phyloP scores from a whole-genome alignment of 2,888 invertebrate species.

The Oligia fasciuncula region DNA sequence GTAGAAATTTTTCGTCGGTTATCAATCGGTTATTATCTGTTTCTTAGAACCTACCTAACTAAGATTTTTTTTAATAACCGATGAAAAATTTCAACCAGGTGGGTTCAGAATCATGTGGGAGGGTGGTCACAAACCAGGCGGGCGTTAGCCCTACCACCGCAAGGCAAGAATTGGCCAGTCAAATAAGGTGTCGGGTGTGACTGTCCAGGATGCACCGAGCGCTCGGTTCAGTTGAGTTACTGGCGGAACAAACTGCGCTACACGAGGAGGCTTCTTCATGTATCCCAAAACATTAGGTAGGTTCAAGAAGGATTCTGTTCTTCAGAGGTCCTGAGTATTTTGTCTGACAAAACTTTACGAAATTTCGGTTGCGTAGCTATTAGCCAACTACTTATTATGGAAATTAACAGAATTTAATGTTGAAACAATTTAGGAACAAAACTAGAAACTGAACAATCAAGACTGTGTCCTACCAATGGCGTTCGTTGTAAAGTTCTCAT shows the following conservation, averaged over 20 bases:
- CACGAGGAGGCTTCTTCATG: too few relatives aligned
- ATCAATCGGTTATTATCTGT: background rate
- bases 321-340: background rate
- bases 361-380: background rate
- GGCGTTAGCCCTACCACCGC: too few relatives aligned
- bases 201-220: too few relatives aligned
- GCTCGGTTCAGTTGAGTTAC: too few relatives aligned
- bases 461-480: constrained; percentile 34
- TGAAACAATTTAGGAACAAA: constrained; percentile 35
- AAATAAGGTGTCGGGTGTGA: too few relatives aligned
- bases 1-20: background rate
- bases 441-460: constrained; percentile 48
- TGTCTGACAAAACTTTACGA: background rate
- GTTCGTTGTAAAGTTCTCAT: constrained; percentile 69
- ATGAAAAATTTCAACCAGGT: background rate
- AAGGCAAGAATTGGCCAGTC: too few relatives aligned
- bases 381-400: constrained; percentile 11
- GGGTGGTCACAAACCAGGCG: too few relatives aligned
- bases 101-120: too few relatives aligned
- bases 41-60: too few relatives aligned
- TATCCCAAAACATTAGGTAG: background rate
- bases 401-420: constrained; percentile 34
- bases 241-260: too few relatives aligned
- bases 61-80: background rate
- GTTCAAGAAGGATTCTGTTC: background rate